A percentile compares a stretch with the other conserved stretches of the same genome.
Evolutionary conservation across 2,113 vertebrate species (phyloP).

Genomic region (Gobiocypris rarus): DNA sequence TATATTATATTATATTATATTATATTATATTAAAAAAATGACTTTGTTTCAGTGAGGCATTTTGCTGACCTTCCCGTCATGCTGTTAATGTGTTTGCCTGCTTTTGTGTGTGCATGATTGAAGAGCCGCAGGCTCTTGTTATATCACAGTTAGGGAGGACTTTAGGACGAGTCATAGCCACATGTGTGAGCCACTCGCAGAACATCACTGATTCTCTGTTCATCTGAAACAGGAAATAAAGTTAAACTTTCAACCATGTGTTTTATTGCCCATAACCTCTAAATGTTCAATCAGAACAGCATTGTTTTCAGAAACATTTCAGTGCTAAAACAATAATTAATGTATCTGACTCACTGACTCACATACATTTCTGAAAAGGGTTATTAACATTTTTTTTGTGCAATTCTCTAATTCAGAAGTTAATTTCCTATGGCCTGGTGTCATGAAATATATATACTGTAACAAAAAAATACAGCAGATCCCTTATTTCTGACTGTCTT

Average conservation of each 20-base stretch:
- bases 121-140: conserved; percentile 19
- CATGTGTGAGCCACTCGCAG: background rate
- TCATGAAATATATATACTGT: too few species aligned
- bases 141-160: conserved; percentile 23
- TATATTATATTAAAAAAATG: background rate
- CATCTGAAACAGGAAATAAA: background rate
- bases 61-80: background rate
- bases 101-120: conserved; percentile 35
- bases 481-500: background rate
- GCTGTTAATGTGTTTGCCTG: background rate
- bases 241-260: background rate
- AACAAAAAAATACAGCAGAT: too few species aligned
- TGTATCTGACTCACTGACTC: too few species aligned
- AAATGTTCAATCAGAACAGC: background rate
- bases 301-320: too few species aligned
- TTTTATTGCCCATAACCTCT: background rate
- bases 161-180: background rate
- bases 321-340: too few species aligned
- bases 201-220: background rate
- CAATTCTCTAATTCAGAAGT: too few species aligned
- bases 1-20: background rate
- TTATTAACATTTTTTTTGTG: too few species aligned
- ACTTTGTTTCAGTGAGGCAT: background rate
- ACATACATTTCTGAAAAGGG: too few species aligned
- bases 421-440: too few species aligned